Evolutionary conservation across 2,888 invertebrate genomes (phyloP).

Genomic region (Cephus nigrinus): DNA sequence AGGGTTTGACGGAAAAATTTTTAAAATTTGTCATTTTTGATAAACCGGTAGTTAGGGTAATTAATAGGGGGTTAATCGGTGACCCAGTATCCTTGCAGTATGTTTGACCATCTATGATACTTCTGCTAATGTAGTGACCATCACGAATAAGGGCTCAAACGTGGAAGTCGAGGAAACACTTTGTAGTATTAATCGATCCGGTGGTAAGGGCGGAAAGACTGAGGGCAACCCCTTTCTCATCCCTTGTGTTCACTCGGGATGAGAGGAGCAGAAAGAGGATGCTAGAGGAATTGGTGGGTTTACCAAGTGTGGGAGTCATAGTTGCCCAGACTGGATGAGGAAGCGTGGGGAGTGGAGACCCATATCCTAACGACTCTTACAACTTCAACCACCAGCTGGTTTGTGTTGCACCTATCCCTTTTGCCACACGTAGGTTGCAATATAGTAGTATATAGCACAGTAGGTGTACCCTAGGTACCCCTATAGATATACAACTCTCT

Average conservation of each 20-base stretch:
- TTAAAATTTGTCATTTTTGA: neutral
- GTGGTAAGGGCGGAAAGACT: constrained; percentile 43
- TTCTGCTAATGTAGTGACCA: constrained; percentile 49
- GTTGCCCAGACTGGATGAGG: constrained; percentile 1
- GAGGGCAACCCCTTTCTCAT: neutral
- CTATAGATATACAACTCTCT: neutral
- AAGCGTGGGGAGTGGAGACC: constrained; percentile 40
- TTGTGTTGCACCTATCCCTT: constrained; percentile 42
- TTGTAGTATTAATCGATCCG: constrained; percentile 64
- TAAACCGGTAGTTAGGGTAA: neutral
- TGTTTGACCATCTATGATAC: neutral
- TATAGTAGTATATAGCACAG: neutral
- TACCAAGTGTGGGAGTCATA: neutral
- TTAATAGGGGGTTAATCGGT: neutral
- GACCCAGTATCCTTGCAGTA: neutral
- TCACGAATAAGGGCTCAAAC: constrained; percentile 58
- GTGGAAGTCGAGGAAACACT: constrained; percentile 58
- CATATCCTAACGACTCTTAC: constrained; percentile 61
- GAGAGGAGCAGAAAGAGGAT: constrained; percentile 20
- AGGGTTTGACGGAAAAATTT: neutral
- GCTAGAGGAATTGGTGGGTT: constrained; percentile 7
- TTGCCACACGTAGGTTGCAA: neutral
- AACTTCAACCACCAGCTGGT: constrained; percentile 60
- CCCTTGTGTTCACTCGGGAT: constrained; percentile 12
- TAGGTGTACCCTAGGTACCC: neutral